phyloP scores from a whole-genome alignment of 2,113 vertebrate species.

The Atrichornis clamosus region DNA sequence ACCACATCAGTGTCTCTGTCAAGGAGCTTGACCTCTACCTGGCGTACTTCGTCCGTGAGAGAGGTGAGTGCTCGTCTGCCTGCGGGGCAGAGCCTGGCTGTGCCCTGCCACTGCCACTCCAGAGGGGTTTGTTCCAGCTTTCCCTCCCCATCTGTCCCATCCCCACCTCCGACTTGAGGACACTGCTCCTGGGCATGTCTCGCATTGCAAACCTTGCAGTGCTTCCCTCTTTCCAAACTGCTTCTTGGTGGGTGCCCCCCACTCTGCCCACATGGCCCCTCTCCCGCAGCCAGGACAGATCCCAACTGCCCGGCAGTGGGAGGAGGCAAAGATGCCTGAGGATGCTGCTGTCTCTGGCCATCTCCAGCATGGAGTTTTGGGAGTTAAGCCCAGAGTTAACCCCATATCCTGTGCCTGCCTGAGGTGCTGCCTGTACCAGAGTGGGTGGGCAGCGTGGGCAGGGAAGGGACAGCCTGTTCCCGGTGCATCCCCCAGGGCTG shows the following conservation, averaged over 20 bases:
- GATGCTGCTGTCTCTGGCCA: not conserved
- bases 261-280: not conserved
- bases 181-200: rapidly evolving
- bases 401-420: rapidly evolving
- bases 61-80: constrained; percentile 74
- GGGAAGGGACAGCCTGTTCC: not conserved
- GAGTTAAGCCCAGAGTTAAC: not conserved
- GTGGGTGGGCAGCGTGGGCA: not conserved
- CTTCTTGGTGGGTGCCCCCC: not conserved
- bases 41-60: constrained; percentile 94
- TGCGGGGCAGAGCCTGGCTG: not conserved
- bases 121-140: not conserved
- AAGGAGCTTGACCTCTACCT: constrained; percentile 98
- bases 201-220: not conserved
- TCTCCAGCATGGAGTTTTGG: too few relatives aligned
- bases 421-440: not conserved
- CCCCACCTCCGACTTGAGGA: not conserved
- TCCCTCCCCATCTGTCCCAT: not conserved
- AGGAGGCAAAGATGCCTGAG: not conserved
- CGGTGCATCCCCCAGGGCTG: not conserved
- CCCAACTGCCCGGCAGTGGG: not conserved
- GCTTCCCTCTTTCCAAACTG: not conserved
- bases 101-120: not conserved
- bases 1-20: constrained; percentile 95
- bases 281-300: not conserved